Base-by-base conservation (phyloP, 2,888 invertebrate genomes). In the Anaspis maculata region DNA sequence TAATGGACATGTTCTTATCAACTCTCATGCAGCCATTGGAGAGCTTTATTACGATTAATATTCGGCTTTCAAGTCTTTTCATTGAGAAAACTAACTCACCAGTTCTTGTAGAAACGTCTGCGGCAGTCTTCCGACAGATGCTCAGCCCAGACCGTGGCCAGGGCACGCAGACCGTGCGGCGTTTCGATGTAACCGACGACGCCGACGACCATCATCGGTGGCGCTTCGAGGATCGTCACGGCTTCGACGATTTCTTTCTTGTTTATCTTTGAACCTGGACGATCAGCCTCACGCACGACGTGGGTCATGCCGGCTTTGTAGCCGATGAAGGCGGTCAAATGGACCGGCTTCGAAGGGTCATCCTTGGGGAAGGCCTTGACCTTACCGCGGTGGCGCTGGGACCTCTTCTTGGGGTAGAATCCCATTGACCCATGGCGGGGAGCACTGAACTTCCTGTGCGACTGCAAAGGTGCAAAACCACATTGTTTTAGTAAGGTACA, bases 231-330 rank as follows among this genome's bases (percentile, higher is more conserved):
- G 57, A 99, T 84, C 14, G 98, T 98, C 2, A 99, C 98, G 26
- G 95, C 92, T 67, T 99, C 98, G 13, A 98, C 96, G 39, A 98
- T 92, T 71, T 99, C 98, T 71, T 99, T 99, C 72, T 98, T 98
- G 76, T 99, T 96, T 44, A 96, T 86, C 77, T 98, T 96, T 92
- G 67, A 22, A 45, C 96, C 96, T 59, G 95, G 95, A 71, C 95
- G 83, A 71, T 97, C 95, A 32, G 95, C 96, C 71, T 98, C 98
- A 53, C 98, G 80, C 6, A 99, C 89, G 68, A 98, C 88, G 68
- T 98, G 98, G 58, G 95, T 96, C 98, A 98, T 99, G 66, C 98
- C 98, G 62, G 98, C 97, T 69, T 99, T 98, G 72, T 96, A 99
- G 39, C 89, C 95, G 55, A 98, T 77, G 64, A 98, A 98, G 27